These are phyloP conservation scores for Cynocephalus volans DNA, from an alignment of 2,113 vertebrate genomes.

Conservation along the genomic window DNA sequence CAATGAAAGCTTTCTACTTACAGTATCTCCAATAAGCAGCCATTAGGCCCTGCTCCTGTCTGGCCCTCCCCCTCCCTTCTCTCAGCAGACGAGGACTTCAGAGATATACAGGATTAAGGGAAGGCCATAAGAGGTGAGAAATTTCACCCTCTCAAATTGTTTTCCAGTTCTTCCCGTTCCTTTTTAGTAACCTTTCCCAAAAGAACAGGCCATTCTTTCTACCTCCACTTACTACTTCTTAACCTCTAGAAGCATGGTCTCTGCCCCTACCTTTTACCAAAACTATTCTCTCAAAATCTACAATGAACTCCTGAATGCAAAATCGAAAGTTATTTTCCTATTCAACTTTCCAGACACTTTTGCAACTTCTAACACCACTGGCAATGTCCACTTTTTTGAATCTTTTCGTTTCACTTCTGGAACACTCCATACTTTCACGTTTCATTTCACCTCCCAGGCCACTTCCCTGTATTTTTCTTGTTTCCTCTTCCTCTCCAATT, in stretches of 20 bases:
- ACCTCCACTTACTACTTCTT: not conserved
- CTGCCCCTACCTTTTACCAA: not conserved
- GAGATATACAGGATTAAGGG: not conserved
- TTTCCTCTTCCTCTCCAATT: not conserved
- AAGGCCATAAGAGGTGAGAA: not conserved
- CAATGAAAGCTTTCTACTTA: not conserved
- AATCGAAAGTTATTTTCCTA: not conserved
- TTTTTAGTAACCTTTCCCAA: not conserved
- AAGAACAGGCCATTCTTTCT: not conserved
- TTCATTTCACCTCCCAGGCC: not conserved
- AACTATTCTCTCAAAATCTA: not conserved
- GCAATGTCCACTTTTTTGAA: not conserved
- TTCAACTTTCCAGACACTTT: not conserved
- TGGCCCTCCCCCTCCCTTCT: not conserved
- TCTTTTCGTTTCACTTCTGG: conserved; percentile 6
- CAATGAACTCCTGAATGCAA: not conserved
- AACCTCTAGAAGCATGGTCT: not conserved
- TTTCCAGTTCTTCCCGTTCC: not conserved
- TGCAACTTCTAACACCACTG: not conserved
- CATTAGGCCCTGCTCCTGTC: too few species aligned
- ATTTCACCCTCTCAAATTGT: not conserved
- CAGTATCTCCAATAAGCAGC: not conserved
- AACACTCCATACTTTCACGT: not conserved
- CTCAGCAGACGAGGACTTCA: not conserved
- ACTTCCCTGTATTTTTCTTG: conserved; percentile 14